A percentile compares a stretch with the other conserved stretches of the same genome.
phyloP scores from a whole-genome alignment of 2,888 invertebrate species.

The Masnerella sp. region DNA sequence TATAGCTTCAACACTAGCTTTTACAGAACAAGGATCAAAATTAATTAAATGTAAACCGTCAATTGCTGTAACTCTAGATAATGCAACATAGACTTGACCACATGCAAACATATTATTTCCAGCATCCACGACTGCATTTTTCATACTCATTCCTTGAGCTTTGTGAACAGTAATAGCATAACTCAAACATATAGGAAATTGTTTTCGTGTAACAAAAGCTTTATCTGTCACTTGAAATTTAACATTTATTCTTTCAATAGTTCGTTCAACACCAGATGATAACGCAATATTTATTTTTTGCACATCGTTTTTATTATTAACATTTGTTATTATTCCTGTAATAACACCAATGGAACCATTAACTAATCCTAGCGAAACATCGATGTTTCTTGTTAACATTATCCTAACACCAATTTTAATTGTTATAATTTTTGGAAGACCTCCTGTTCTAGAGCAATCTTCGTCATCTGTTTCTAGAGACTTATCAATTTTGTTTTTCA shows the following conservation, averaged over 20 bases:
- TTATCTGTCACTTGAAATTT: background rate
- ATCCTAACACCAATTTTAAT: background rate
- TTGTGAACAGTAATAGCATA: constrained; percentile 4
- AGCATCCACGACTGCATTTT: background rate
- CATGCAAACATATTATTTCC: constrained; percentile 1
- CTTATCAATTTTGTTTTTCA: background rate
- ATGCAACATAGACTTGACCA: constrained; percentile 3
- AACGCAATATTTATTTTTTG: background rate
- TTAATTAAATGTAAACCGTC: constrained; percentile 2
- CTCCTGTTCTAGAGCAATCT: background rate
- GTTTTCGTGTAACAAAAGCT: constrained; percentile 1
- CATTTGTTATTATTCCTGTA: background rate
- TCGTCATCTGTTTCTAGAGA: background rate
- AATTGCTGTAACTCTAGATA: constrained; percentile 2
- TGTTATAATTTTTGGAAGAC: constrained; percentile 1
- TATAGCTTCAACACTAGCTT: background rate
- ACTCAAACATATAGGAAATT: constrained; percentile 5
- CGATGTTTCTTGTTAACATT: constrained; percentile 2
- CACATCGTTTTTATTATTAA: background rate
- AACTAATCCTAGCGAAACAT: background rate
- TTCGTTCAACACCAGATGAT: background rate
- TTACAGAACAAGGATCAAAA: background rate
- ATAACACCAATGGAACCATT: constrained; percentile 1
- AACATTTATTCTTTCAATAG: constrained; percentile 1
- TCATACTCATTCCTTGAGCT: constrained; percentile 1